These are phyloP conservation scores for Nephrotoma flavescens DNA, from an alignment of 2,888 invertebrate genomes.

Conservation along the genomic window DNA sequence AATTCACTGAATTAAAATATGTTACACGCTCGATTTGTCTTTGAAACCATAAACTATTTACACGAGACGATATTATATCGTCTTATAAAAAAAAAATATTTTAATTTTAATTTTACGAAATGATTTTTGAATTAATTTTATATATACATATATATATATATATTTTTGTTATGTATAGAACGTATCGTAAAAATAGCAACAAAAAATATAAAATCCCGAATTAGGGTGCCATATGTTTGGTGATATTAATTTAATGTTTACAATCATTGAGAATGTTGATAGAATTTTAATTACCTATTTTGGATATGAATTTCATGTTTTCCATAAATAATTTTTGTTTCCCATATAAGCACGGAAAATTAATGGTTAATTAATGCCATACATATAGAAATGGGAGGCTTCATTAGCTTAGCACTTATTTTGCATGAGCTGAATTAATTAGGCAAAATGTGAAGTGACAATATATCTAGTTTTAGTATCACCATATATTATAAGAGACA, in stretches of 20 bases:
- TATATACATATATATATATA: not conserved
- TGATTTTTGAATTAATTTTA: not conserved
- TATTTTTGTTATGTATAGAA: not conserved
- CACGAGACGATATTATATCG: not conserved
- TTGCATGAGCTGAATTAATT: not conserved
- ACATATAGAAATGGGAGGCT: not conserved
- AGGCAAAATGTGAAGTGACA: not conserved
- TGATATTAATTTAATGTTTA: not conserved
- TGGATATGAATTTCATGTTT: not conserved
- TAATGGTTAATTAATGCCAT: not conserved
- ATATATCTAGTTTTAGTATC: not conserved
- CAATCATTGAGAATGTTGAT: not conserved
- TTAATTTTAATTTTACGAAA: not conserved
- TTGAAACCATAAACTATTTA: not conserved
- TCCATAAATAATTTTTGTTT: not conserved
- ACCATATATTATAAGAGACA: not conserved
- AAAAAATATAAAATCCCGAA: not conserved
- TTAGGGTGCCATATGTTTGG: not conserved
- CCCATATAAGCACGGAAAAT: not conserved
- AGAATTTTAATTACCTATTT: not conserved
- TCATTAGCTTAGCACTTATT: not conserved
- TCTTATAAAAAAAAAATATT: not conserved
- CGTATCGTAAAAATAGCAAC: not conserved
- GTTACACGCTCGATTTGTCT: slow-evolving; percentile 3
- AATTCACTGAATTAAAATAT: slow-evolving; percentile 5